Evolutionary conservation across 2,888 invertebrate genomes (phyloP), one percentile per base, ranked within the genome.

Genomic region (Matsumyia berberina): DNA sequence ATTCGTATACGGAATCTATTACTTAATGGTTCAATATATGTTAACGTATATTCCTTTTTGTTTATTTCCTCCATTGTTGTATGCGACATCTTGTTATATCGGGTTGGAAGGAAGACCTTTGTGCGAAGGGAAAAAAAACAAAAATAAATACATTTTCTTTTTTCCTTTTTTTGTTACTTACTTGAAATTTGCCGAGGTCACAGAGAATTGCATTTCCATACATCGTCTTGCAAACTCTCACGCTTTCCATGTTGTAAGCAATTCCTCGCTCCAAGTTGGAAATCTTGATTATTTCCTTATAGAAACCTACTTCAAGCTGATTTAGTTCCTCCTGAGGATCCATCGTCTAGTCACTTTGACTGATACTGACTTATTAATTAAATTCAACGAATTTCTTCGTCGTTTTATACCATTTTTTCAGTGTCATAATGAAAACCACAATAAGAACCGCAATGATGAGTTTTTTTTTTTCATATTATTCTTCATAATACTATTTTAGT

Each of bases 81-180:
- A 19, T 17, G 7, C 19, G 17, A 19, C 46, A 46, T 46, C 46
- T 46, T 46, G 17, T 0, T 17, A 8, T 39, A 39, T 39, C 39
- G 39, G 39, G 12, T 5, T 39, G 39, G 39, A 39, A 39, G 39
- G 12, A 12, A 46, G 15, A 46, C 46, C 46, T 46, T 15, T 46
- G 19, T 9, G 8, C n/a, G n/a, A n/a, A n/a, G n/a, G n/a, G n/a
- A n/a, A n/a, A n/a, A 17, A 46, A 19, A 46, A 46, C 15, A 19
- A 19, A 17, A 46, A 46, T 2, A 46, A n/a, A n/a, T n/a, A n/a
- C n/a, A n/a, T n/a, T n/a, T n/a, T n/a, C n/a, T n/a, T n/a, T n/a
- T n/a, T n/a, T n/a, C n/a, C n/a, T n/a, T n/a, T n/a, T 46, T 46
- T 46, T 46, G 46, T 19, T 17, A 15, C 46, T 17, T 46, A 46